Evolutionary conservation across 2,797 vertebrate genomes (phyloP), one percentile per base, ranked within the genome.

Genomic region (Spinibarbus caldwelli): DNA sequence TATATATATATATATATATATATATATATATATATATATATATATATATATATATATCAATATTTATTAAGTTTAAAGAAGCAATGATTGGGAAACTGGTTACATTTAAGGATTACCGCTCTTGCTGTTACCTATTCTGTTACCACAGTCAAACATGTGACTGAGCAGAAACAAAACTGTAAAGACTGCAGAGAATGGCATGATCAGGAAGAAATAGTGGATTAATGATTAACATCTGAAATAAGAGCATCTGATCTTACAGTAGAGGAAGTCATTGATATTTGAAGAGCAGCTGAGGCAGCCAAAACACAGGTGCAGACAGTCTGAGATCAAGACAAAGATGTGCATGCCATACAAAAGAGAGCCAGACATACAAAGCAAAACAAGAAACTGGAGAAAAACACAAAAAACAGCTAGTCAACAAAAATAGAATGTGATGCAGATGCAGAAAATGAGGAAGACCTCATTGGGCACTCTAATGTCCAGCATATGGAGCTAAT

Each of bases 291-390:
- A 49, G 82, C 72, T 76, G 43, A 67, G 52, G 47, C 45, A 77
- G 72, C 59, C 72, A 52, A 76, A 84, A 84, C 71, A 77, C 82
- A 84, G 72, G 62, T 67, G 82, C 43, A 84, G 73, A 34, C 71
- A 9, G 45, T 52, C 41, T 34, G 43, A 66, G 43, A 66, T 49
- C 72, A 67, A 67, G 72, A 19, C 41, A 83, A 66, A 75, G 57
- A 75, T 75, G 57, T 83, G 59, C 82, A 76, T 66, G 82, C 82
- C 59, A 76, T 64, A 31, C 31, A 83, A 83, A 82, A 82, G 59
- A 41, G 23, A 66, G 6, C 34, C 71, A 76, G 41, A 76, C 43
- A 76, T 52, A 34, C 72, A 77, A 66, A 67, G 82, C 31, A 73
- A 62, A 75, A 83, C 81, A 75, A 83, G 73, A 67, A 45, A 73